A percentile compares a stretch with the other conserved stretches of the same genome.
phyloP scores from a whole-genome alignment of 2,113 vertebrate species.

The Hypanus sabinus region DNA sequence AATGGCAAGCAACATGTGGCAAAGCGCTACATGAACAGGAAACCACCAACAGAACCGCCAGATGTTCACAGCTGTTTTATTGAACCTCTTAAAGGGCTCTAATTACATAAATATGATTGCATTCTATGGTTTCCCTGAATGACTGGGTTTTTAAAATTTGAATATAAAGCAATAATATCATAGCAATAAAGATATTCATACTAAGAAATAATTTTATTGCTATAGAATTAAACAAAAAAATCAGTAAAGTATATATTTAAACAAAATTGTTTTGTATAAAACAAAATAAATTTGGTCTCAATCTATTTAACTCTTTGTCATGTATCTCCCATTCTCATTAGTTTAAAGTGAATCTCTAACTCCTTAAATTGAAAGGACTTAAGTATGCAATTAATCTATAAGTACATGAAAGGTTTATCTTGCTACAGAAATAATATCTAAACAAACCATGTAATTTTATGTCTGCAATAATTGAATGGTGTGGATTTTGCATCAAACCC shows the following conservation, averaged over 20 bases:
- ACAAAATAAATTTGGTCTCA: not conserved
- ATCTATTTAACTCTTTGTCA: not conserved
- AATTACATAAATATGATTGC: conserved; percentile 30
- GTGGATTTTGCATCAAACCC: not conserved
- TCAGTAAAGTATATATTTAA: not conserved
- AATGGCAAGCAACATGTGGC: conserved; percentile 19
- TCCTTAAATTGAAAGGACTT: not conserved
- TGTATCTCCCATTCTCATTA: not conserved
- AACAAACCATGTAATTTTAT: not conserved
- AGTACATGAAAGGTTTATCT: not conserved
- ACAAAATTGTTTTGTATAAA: not conserved
- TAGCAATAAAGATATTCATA: conserved; percentile 30
- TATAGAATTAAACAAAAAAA: conserved; percentile 18
- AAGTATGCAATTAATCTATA: not conserved
- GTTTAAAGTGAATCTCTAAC: not conserved
- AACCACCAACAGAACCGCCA: conserved; percentile 28
- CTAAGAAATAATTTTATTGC: conserved; percentile 11
- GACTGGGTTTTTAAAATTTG: not conserved
- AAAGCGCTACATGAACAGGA: conserved; percentile 16
- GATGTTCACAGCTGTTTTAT: conserved; percentile 21
- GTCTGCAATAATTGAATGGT: not conserved
- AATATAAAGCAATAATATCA: conserved; percentile 15
- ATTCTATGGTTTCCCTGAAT: not conserved
- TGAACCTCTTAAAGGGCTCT: conserved; percentile 21
- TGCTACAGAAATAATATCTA: not conserved